Percentiles rank a stretch among this genome's conserved stretches.
Conservation (phyloP, 1,140 invertebrate species). For the Dysdera silvatica region DNA sequence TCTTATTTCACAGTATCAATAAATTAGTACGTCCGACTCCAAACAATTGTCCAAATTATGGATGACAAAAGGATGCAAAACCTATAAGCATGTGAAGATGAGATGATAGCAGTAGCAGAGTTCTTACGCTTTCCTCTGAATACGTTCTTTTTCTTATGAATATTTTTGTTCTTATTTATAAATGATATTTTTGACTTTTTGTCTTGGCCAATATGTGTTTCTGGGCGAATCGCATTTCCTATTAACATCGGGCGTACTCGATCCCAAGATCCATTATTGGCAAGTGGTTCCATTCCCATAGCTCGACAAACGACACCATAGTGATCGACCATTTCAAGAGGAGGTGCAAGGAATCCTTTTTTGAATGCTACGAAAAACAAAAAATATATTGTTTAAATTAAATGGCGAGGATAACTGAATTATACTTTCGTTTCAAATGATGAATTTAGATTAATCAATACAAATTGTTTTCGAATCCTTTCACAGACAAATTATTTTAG, state of each 20-base stretch:
- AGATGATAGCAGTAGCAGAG: not conserved
- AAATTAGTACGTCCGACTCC: too few relatives aligned
- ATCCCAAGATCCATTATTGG: constrained; percentile 29
- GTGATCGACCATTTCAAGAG: constrained; percentile 31
- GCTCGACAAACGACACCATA: constrained; percentile 29
- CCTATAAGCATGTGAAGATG: too few relatives aligned
- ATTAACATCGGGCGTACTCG: constrained; percentile 36
- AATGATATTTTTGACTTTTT: constrained; percentile 9
- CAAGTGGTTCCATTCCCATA: constrained; percentile 23
- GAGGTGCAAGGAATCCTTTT: constrained; percentile 10
- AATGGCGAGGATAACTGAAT: not conserved
- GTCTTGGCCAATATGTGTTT: constrained; percentile 15
- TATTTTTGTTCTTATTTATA: constrained; percentile 12
- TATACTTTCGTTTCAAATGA: not conserved
- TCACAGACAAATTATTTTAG: too few relatives aligned
- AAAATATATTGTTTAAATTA: not conserved
- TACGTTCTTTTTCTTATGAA: constrained; percentile 14
- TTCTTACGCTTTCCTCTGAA: constrained; percentile 23
- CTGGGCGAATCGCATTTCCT: constrained; percentile 11
- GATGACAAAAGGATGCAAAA: too few relatives aligned
- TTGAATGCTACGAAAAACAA: constrained; percentile 25
- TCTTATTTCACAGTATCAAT: too few relatives aligned
- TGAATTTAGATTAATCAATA: too few relatives aligned
- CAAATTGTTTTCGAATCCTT: too few relatives aligned
- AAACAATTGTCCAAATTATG: too few relatives aligned